Evolutionary conservation across 1,140 invertebrate genomes (phyloP).

Genomic region (Leptopilina clavipes): DNA sequence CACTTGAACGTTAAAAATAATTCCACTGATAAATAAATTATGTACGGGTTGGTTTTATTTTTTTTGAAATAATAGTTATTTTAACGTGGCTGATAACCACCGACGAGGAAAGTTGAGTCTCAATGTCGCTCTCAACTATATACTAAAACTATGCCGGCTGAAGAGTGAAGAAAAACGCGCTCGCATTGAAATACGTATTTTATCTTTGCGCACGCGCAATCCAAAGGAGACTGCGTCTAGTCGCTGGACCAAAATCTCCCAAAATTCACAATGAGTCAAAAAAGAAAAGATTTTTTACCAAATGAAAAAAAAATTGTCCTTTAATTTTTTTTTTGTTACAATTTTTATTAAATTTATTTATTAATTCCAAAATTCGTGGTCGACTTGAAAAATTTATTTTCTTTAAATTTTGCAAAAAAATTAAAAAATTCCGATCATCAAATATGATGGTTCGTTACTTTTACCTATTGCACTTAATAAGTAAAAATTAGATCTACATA

Average conservation of each 20-base stretch:
- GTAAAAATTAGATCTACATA: too few relatives aligned
- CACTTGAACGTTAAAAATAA: not conserved
- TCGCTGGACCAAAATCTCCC: slow-evolving; percentile 13
- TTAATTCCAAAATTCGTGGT: too few relatives aligned
- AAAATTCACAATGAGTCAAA: too few relatives aligned
- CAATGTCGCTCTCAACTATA: slow-evolving; percentile 20
- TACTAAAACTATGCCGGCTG: slow-evolving; percentile 14
- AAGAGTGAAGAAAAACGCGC: slow-evolving; percentile 17
- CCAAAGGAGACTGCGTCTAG: not conserved
- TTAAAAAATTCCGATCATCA: too few relatives aligned
- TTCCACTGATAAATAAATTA: not conserved
- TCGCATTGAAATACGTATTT: not conserved
- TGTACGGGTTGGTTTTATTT: not conserved
- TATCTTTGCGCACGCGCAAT: slow-evolving; percentile 7
- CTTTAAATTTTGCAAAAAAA: too few relatives aligned
- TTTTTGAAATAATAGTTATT: not conserved
- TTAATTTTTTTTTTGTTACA: not conserved
- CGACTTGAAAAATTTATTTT: too few relatives aligned
- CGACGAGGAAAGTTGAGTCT: slow-evolving; percentile 2
- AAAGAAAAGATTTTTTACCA: not conserved
- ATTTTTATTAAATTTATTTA: not conserved
- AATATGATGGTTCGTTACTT: too few relatives aligned
- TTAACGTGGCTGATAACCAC: not conserved
- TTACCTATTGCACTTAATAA: too few relatives aligned
- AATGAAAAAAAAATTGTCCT: not conserved